A percentile compares a stretch with the other conserved stretches of the same genome.
Evolutionary conservation across 2,888 invertebrate species (phyloP).

Genomic region (Leptinotarsa peninsularis): DNA sequence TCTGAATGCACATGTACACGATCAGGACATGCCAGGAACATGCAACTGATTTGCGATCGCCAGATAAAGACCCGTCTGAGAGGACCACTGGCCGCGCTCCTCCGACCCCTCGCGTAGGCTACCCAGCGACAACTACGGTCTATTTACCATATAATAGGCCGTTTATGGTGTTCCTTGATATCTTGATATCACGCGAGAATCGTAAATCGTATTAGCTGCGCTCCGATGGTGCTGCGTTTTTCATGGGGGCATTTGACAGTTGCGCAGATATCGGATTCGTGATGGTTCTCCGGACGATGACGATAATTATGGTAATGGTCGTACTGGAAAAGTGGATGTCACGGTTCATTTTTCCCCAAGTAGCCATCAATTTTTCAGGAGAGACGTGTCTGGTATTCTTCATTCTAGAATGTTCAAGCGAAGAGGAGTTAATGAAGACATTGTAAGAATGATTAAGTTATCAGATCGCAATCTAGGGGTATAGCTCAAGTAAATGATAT

Average conservation of each 20-base stretch:
- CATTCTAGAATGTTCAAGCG: too few species aligned
- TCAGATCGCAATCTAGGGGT: too few species aligned
- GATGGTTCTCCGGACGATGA: slow-evolving; percentile 16
- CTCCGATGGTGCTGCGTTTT: slow-evolving; percentile 6
- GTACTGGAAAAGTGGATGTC: background rate
- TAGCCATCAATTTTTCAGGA: too few species aligned
- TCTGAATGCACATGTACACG: slow-evolving; percentile 48
- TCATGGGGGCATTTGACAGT: slow-evolving; percentile 9
- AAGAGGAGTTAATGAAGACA: too few species aligned
- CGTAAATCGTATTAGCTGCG: slow-evolving; percentile 48
- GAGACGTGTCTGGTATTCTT: too few species aligned
- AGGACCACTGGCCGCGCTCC: slow-evolving; percentile 29
- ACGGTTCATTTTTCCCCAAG: background rate
- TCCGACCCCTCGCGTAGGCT: slow-evolving; percentile 47
- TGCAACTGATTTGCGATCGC: slow-evolving; percentile 57
- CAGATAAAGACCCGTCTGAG: slow-evolving; percentile 43
- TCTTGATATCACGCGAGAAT: slow-evolving; percentile 59
- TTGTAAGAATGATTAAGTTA: too few species aligned
- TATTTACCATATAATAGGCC: slow-evolving; percentile 58
- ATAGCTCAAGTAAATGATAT: too few species aligned
- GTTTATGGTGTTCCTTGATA: slow-evolving; percentile 54
- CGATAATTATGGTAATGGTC: slow-evolving; percentile 5
- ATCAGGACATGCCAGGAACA: slow-evolving; percentile 49
- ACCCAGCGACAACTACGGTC: slow-evolving; percentile 50
- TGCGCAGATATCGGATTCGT: slow-evolving; percentile 10